Conservation (phyloP, 2,888 invertebrate species). For the Pinctada fucata region DNA sequence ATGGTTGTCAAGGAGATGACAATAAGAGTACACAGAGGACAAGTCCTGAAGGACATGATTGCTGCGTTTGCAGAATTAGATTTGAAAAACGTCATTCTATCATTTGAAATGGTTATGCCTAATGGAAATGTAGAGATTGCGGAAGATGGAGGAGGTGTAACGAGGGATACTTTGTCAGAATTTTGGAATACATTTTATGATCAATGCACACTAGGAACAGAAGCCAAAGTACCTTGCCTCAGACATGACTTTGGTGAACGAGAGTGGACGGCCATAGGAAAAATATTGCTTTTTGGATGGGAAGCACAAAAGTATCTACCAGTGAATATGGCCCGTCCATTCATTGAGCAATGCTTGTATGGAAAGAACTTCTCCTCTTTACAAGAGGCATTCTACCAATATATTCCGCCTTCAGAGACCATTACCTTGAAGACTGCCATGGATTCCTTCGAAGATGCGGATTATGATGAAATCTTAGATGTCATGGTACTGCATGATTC, state of each 20-base stretch:
- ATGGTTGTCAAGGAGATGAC: not conserved
- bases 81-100: constrained; percentile 19
- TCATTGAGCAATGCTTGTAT: constrained; percentile 36
- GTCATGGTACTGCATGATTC: constrained; percentile 36
- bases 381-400: constrained; percentile 28
- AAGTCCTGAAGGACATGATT: constrained; percentile 28
- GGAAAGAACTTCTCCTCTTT: constrained; percentile 18
- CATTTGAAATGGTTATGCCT: constrained; percentile 33
- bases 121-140: constrained; percentile 34
- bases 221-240: constrained; percentile 36
- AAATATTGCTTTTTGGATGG: constrained; percentile 39
- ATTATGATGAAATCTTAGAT: constrained; percentile 21
- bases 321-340: constrained; percentile 30
- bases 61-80: constrained; percentile 27
- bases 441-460: not conserved
- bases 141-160: constrained; percentile 41
- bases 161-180: constrained; percentile 35
- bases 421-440: constrained; percentile 1
- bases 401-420: constrained; percentile 25
- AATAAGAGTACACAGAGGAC: constrained; percentile 32
- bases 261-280: constrained; percentile 38
- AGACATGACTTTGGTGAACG: constrained; percentile 39
- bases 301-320: constrained; percentile 31
- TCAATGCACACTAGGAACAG: constrained; percentile 36
- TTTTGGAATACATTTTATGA: constrained; percentile 38